Conservation (phyloP, 2,888 invertebrate genomes). For the Luffia ferchaultella region DNA sequence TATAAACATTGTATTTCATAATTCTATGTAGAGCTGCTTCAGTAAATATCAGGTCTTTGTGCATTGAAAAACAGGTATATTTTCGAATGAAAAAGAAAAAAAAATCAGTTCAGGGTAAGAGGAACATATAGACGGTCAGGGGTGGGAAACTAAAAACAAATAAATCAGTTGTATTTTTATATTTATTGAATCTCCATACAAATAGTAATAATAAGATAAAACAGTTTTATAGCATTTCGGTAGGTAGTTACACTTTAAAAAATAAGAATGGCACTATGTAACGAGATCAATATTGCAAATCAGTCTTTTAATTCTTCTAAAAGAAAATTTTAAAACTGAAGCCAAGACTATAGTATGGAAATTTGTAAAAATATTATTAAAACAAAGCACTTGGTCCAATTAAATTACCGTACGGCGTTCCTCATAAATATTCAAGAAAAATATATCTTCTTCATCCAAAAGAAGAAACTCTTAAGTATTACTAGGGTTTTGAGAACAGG, state of each 20-base stretch:
- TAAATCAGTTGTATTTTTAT: slow-evolving; percentile 1
- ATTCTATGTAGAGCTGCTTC: slow-evolving; percentile 4
- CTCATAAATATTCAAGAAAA: background rate
- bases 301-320: no score
- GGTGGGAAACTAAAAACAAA: slow-evolving; percentile 1
- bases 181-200: slow-evolving; percentile 3
- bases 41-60: slow-evolving; percentile 2
- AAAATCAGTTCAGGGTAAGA: slow-evolving; percentile 4
- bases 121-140: slow-evolving; percentile 3
- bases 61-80: background rate
- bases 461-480: background rate
- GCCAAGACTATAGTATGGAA: background rate
- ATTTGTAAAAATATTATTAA: background rate
- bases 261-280: slow-evolving; percentile 4
- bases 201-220: slow-evolving; percentile 2
- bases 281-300: slow-evolving; percentile 4
- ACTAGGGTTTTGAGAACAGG: slow-evolving; percentile 1
- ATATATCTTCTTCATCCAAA: background rate
- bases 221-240: background rate
- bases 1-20: no score
- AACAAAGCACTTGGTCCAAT: background rate
- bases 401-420: background rate
- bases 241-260: background rate
- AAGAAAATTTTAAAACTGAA: background rate
- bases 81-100: slow-evolving; percentile 1